A percentile compares a stretch with the other conserved stretches of the same genome.
These are phyloP conservation scores for Homarus gammarus DNA, from an alignment of 2,888 invertebrate species.

Conservation along the genomic window DNA sequence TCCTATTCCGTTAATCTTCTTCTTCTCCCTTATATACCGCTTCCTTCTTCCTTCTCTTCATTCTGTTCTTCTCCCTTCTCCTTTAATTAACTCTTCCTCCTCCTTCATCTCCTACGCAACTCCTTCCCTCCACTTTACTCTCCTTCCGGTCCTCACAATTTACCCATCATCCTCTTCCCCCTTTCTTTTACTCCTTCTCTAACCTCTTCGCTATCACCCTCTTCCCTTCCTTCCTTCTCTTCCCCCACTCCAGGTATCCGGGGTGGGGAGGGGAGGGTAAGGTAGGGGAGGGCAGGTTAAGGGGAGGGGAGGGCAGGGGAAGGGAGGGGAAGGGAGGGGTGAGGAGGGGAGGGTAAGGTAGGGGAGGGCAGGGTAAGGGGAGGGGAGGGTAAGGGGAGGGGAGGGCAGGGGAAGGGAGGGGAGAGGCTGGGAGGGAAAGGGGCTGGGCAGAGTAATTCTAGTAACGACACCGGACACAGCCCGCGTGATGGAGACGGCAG, in stretches of 20 bases:
- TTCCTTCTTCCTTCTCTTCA: too few species aligned
- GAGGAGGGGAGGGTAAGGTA: background rate
- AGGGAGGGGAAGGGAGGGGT: background rate
- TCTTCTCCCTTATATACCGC: too few species aligned
- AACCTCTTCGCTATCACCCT: background rate
- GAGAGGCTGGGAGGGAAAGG: background rate
- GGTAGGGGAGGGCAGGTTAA: background rate
- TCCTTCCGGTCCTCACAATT: background rate
- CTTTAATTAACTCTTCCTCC: too few species aligned
- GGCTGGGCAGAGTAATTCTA: background rate
- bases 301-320: background rate
- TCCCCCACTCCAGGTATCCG: background rate
- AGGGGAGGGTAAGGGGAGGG: background rate
- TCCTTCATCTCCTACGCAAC: too few species aligned
- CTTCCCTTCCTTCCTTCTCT: background rate
- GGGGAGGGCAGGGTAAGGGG: too few species aligned
- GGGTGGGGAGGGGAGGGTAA: background rate
- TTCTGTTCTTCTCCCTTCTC: too few species aligned
- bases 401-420: background rate
- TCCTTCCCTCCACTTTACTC: background rate
- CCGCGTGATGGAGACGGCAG: background rate
- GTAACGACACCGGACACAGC: background rate
- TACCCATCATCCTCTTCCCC: background rate
- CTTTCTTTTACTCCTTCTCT: background rate
- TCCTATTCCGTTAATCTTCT: too few species aligned